A percentile compares a stretch with the other conserved stretches of the same genome.
phyloP scores from a whole-genome alignment of 35 echinoderm and acorn worm species.

The Chiridota heheva region DNA sequence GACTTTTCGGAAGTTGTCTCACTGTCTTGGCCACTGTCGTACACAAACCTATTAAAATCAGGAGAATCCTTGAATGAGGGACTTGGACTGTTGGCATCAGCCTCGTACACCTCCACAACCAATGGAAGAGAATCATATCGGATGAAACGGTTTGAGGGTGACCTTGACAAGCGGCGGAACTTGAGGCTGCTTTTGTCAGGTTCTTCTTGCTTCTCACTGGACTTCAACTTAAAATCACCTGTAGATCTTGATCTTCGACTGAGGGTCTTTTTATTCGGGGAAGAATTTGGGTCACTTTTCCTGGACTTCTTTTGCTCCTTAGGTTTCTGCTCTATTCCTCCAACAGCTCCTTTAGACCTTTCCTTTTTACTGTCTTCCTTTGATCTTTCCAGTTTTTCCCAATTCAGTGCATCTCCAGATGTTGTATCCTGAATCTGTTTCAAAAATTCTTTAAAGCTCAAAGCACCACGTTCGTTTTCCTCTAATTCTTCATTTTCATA shows the following conservation, averaged over 20 bases:
- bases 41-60: constrained; percentile 28
- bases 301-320: constrained; percentile 31
- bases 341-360: constrained; percentile 19
- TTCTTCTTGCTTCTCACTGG: constrained; percentile 40
- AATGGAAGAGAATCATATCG: constrained; percentile 91
- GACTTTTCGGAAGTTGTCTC: not conserved
- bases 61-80: constrained; percentile 47
- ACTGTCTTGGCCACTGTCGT: constrained; percentile 38
- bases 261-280: constrained; percentile 31
- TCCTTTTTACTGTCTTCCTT: constrained; percentile 42
- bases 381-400: constrained; percentile 16
- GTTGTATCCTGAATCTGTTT: constrained; percentile 64
- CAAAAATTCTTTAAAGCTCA: constrained; percentile 81
- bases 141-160: constrained; percentile 77
- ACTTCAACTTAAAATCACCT: constrained; percentile 31
- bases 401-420: constrained; percentile 22
- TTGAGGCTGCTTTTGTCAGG: constrained; percentile 33
- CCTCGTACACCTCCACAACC: constrained; percentile 92
- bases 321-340: constrained; percentile 22
- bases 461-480: constrained; percentile 46
- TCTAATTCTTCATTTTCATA: constrained; percentile 71
- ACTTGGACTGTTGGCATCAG: constrained; percentile 68
- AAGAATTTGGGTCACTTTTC: constrained; percentile 51
- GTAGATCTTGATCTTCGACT: not conserved
- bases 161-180: constrained; percentile 24